A percentile compares a stretch with the other conserved stretches of the same genome.
Conservation (phyloP, 2,113 vertebrate genomes). For the Zapornia atra region DNA sequence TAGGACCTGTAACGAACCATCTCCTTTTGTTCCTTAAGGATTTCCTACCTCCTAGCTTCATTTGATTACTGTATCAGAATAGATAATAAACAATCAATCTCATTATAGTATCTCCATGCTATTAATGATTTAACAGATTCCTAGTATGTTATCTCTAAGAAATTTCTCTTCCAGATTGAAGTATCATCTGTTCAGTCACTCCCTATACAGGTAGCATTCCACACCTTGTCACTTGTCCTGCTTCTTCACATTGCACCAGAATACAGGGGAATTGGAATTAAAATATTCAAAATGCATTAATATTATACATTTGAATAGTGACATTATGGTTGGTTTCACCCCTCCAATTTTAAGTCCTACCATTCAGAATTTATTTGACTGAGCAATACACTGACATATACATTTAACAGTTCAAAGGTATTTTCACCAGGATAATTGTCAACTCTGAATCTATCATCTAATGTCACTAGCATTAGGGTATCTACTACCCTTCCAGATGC, state of each 20-base stretch:
- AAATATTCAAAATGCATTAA: neutral
- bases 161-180: neutral
- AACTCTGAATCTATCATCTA: neutral
- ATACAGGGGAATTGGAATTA: neutral
- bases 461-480: neutral
- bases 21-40: neutral
- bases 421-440: neutral
- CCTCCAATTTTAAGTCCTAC: neutral
- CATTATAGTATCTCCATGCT: neutral
- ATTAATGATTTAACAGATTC: neutral
- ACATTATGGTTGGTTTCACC: neutral
- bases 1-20: neutral
- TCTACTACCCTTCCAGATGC: neutral
- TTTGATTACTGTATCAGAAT: neutral
- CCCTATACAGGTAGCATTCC: fast-evolving
- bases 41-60: neutral
- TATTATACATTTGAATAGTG: neutral
- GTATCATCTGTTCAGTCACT: neutral
- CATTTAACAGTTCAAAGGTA: neutral
- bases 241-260: neutral
- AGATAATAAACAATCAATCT: neutral
- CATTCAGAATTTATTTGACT: neutral
- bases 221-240: neutral
- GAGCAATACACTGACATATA: neutral
- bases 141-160: neutral